Base-by-base conservation (phyloP, 2,113 vertebrate genomes). In the Dicentrarchus labrax region DNA sequence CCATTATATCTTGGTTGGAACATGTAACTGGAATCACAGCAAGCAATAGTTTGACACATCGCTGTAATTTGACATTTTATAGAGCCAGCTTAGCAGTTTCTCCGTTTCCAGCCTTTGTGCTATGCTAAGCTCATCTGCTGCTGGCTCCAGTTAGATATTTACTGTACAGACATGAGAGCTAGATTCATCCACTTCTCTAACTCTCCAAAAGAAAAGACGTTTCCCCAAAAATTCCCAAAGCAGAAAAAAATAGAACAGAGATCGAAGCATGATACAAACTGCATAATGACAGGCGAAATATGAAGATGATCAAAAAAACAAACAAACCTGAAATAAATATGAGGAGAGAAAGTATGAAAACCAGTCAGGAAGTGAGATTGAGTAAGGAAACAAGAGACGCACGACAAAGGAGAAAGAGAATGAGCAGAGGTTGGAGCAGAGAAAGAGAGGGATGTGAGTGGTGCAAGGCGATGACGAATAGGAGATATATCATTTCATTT, bases 401-500 rank as follows among this genome's bases (percentile, higher is more conserved):
- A 11, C 17, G 10, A 12, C 17, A 51, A 85, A 75, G 3, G 62
- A n/a, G 48, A 30, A 22, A 15, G 38, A 36, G 10, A 76, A 79
- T 8, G 41, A 85, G 70, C 19, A 4, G 15, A 45, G 56, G 70
- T 47, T 7, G 6, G 41, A 70, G 59, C 60, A 72, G 22, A 78
- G 45, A 75, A 61, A 72, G 41, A 30, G 30, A 30, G 45, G 38
- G 41, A 76, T 47, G 16, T 24, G 75, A 82, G 60, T 13, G 69
- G 85, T 73, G 80, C 70, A 43, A 39, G 17, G 51, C 15, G 4
- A 6, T 56, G 88, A 90, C 82, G 83, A 92, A 72, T 60, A 60
- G 76, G 36, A 83, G 83, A 89, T 76, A 48, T 70, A 82, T 80
- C 54, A 5, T 6, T 69, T 86, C 76, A 71, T 80, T 86, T 92